phyloP scores from a whole-genome alignment of 2,113 vertebrate genomes.

The Laticauda laticaudata region DNA sequence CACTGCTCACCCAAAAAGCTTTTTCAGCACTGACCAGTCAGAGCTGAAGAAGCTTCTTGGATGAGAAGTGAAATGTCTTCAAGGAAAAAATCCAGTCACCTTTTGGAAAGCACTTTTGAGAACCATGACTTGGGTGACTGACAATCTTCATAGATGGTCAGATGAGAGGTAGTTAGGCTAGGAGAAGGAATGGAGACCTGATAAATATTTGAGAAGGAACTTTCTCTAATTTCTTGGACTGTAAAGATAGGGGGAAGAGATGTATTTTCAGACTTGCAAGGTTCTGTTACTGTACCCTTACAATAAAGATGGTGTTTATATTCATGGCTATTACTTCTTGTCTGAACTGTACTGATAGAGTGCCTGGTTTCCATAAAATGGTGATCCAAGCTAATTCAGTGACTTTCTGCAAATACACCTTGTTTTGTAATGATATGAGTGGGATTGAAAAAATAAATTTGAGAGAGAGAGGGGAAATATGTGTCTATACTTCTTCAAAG shows the following conservation, averaged over 20 bases:
- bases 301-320: neutral
- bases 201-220: neutral
- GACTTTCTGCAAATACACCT: neutral
- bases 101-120: too few species aligned
- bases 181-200: neutral
- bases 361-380: neutral
- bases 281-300: neutral
- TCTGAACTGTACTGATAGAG: neutral
- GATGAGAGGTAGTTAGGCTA: neutral
- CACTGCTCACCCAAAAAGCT: neutral
- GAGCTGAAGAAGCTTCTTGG: neutral
- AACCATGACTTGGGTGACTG: neutral
- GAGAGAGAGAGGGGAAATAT: neutral
- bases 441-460: neutral
- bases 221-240: neutral
- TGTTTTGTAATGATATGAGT: neutral
- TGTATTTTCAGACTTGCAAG: neutral
- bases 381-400: neutral
- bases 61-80: too few species aligned
- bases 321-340: neutral
- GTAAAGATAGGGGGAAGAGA: neutral
- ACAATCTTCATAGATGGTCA: neutral
- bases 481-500: neutral
- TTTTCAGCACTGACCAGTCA: too few species aligned
- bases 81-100: too few species aligned